phyloP scores from a whole-genome alignment of 2,113 vertebrate genomes.

The Taxidea taxus region DNA sequence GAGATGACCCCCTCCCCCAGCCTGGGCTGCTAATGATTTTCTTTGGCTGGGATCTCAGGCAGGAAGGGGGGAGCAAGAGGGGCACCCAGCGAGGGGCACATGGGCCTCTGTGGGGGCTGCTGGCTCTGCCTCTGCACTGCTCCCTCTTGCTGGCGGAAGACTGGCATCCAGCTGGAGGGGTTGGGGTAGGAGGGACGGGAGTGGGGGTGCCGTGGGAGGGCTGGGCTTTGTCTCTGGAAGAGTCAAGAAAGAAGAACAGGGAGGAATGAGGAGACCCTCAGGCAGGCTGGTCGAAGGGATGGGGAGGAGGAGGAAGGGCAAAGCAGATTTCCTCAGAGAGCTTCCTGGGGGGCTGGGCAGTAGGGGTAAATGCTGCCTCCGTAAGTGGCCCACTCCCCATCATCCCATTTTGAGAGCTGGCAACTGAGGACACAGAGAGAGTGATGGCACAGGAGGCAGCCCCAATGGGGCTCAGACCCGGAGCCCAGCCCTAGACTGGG shows the following conservation, averaged over 20 bases:
- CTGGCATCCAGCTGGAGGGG: slow-evolving; percentile 42
- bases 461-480: rapidly evolving
- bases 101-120: slow-evolving; percentile 37
- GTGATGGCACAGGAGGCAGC: not conserved
- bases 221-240: not conserved
- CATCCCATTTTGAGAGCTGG: not conserved
- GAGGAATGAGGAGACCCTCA: not conserved
- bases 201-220: not conserved
- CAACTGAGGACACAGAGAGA: not conserved
- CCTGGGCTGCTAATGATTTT: slow-evolving; percentile 67
- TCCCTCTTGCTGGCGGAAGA: not conserved
- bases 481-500: not conserved
- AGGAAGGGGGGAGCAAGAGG: slow-evolving; percentile 58
- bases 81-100: slow-evolving; percentile 56
- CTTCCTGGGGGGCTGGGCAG: not conserved
- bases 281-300: not conserved
- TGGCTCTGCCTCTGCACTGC: not conserved
- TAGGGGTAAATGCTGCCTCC: not conserved
- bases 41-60: slow-evolving; percentile 66
- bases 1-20: slow-evolving; percentile 71
- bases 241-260: not conserved
- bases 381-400: rapidly evolving
- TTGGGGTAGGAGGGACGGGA: not conserved
- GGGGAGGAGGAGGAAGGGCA: not conserved
- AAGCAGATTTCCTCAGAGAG: not conserved